Conservation (phyloP, 1,140 invertebrate genomes). For the Apis dorsata region DNA sequence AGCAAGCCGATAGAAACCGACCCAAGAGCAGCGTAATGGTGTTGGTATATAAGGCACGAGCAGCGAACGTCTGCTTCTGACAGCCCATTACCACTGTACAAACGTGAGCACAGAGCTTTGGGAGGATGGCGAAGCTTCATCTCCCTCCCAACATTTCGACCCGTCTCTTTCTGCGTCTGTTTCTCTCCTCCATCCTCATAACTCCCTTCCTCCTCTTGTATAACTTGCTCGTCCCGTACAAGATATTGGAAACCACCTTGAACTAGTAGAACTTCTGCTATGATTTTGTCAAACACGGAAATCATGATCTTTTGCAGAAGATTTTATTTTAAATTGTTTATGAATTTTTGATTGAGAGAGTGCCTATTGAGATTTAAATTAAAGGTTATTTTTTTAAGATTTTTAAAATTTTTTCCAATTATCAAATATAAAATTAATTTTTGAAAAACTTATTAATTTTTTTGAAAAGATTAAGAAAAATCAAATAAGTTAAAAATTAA, state of each 20-base stretch:
- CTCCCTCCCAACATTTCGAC: constrained; percentile 8
- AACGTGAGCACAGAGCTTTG: constrained; percentile 67
- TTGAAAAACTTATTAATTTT: too few species aligned
- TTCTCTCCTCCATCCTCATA: constrained; percentile 11
- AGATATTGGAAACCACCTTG: constrained; percentile 32
- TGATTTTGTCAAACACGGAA: constrained; percentile 1
- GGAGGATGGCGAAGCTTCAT: constrained; percentile 61
- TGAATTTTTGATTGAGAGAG: accelerated
- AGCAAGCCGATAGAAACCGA: constrained; percentile 65
- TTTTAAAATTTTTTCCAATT: not conserved
- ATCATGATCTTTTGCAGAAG: not conserved
- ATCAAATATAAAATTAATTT: too few species aligned
- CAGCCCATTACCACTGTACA: constrained; percentile 79
- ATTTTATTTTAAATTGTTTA: not conserved
- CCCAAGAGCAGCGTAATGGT: constrained; percentile 67
- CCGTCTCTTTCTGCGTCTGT: constrained; percentile 15
- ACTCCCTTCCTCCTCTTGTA: not conserved
- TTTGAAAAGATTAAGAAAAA: too few species aligned
- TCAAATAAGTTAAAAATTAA: too few species aligned
- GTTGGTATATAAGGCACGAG: constrained; percentile 72
- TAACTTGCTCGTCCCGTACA: constrained; percentile 12
- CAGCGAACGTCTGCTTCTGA: constrained; percentile 75
- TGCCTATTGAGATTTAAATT: too few species aligned
- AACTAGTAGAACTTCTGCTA: not conserved
- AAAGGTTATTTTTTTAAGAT: not conserved